These are phyloP conservation scores for Scaptomyza parva DNA, from an alignment of 2,888 invertebrate genomes.

Conservation along the genomic window DNA sequence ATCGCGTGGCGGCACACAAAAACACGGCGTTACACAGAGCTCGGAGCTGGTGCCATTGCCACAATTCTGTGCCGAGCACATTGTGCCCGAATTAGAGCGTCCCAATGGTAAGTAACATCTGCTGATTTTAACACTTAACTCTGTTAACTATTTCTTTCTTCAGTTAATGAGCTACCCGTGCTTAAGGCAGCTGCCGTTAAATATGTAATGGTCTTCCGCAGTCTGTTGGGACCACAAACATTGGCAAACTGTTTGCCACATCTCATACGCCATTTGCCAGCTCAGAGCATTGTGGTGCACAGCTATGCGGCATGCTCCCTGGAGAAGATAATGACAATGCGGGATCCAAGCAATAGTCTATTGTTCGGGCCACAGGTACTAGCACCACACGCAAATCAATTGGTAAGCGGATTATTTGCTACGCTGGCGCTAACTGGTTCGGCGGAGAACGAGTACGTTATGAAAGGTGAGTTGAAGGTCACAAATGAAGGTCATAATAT, in stretches of 20 bases:
- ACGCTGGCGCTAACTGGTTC: conserved; percentile 90
- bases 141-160: background rate
- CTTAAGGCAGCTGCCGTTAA: conserved; percentile 98
- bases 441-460: conserved; percentile 98
- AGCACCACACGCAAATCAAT: conserved; percentile 88
- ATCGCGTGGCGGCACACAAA: conserved; percentile 94
- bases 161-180: conserved; percentile 95
- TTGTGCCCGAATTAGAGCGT: conserved; percentile 93
- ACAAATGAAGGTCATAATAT: background rate
- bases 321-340: conserved; percentile 94
- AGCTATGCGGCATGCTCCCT: conserved; percentile 97
- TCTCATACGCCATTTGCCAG: conserved; percentile 90
- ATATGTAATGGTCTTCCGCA: conserved; percentile 97
- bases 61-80: conserved; percentile 95
- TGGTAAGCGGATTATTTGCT: conserved; percentile 91
- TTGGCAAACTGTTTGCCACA: conserved; percentile 91
- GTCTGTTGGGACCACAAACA: conserved; percentile 92
- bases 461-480: conserved; percentile 88
- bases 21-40: conserved; percentile 95
- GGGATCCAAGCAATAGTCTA: conserved; percentile 86
- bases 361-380: conserved; percentile 88
- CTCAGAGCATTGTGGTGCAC: conserved; percentile 94
- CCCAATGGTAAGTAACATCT: conserved; percentile 87
- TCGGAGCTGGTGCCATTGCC: conserved; percentile 95
- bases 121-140: too few relatives aligned